Percentiles rank a stretch among this genome's conserved stretches.
These are phyloP conservation scores for Limulus polyphemus DNA, from an alignment of 2,888 invertebrate species.

Conservation along the genomic window DNA sequence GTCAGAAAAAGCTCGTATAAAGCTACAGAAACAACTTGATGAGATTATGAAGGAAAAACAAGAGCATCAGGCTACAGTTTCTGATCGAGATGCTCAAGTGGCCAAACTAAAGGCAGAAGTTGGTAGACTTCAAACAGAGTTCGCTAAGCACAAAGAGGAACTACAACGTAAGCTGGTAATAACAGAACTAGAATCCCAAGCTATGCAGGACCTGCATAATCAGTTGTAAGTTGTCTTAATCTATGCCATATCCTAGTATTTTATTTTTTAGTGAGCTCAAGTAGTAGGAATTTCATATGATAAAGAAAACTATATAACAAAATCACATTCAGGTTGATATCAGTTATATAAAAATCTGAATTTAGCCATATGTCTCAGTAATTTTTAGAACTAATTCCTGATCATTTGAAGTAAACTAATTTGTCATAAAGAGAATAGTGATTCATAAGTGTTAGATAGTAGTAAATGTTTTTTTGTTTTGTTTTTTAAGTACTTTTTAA, in stretches of 20 bases:
- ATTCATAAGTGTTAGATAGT: too few species aligned
- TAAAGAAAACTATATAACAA: too few species aligned
- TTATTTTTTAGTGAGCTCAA: too few species aligned
- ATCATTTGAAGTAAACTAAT: too few species aligned
- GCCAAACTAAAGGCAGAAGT: slow-evolving; percentile 24
- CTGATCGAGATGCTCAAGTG: slow-evolving; percentile 21
- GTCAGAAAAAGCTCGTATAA: slow-evolving; percentile 13
- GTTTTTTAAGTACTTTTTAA: too few species aligned
- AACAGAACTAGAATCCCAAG: slow-evolving; percentile 19
- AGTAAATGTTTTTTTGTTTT: too few species aligned
- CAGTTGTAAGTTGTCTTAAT: slow-evolving; percentile 19
- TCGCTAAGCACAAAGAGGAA: slow-evolving; percentile 23
- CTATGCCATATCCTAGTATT: not conserved
- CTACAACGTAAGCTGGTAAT: slow-evolving; percentile 25
- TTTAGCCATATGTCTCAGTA: too few species aligned
- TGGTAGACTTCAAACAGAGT: slow-evolving; percentile 22
- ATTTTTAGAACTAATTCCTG: too few species aligned
- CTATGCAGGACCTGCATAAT: slow-evolving; percentile 22
- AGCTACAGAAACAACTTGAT: slow-evolving; percentile 8
- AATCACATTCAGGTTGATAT: too few species aligned
- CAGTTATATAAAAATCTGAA: too few species aligned
- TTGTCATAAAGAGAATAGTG: too few species aligned
- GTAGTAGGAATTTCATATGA: too few species aligned
- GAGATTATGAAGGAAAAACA: slow-evolving; percentile 7
- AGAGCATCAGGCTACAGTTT: slow-evolving; percentile 11